Evolutionary conservation across 2,113 vertebrate species (phyloP).

Genomic region (Lontra canadensis): DNA sequence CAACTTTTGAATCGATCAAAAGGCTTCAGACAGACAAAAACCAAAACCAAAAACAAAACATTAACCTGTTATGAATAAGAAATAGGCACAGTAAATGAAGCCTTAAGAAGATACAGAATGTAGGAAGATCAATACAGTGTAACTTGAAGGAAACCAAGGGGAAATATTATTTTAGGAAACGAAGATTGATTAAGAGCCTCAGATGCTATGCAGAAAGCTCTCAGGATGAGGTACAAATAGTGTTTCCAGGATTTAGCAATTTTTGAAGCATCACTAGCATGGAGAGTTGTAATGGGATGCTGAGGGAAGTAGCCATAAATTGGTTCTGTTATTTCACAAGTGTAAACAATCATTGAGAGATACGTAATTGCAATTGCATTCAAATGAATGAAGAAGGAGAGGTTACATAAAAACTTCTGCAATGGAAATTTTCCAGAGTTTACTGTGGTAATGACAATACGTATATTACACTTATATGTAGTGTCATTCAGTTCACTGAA

Average conservation of each 20-base stretch:
- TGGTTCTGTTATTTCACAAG: neutral
- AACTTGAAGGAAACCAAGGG: neutral
- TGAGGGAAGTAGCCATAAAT: neutral
- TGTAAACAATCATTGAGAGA: neutral
- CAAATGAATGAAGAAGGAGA: neutral
- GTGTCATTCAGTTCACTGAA: too few relatives aligned
- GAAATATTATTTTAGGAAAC: neutral
- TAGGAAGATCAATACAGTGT: neutral
- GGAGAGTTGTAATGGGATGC: neutral
- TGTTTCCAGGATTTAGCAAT: neutral
- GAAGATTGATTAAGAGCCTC: neutral
- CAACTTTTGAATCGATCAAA: neutral
- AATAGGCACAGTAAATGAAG: neutral
- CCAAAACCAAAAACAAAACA: neutral
- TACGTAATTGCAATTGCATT: neutral
- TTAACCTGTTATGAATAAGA: neutral
- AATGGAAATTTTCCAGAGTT: neutral
- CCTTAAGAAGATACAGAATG: neutral
- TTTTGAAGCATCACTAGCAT: neutral
- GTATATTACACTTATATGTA: neutral
- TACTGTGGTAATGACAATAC: neutral
- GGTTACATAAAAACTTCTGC: neutral
- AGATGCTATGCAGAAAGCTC: neutral
- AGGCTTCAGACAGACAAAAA: neutral
- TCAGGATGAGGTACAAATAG: neutral